These are phyloP conservation scores for Siphamia tubifer DNA, from an alignment of 2,113 vertebrate species.

Conservation along the genomic window DNA sequence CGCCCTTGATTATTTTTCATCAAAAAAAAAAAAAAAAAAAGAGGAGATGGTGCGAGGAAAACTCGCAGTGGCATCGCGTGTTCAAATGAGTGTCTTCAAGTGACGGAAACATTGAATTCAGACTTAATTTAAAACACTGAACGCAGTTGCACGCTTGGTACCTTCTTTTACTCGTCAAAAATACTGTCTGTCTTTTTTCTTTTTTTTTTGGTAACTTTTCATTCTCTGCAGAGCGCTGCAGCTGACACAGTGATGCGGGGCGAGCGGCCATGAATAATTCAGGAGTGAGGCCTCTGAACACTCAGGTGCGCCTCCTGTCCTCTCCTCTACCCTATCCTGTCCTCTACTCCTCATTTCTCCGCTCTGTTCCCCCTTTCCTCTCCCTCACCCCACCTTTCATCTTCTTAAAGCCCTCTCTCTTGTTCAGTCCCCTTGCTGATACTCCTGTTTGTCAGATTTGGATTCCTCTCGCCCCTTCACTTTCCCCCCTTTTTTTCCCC, in stretches of 20 bases:
- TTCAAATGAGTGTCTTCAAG: not conserved
- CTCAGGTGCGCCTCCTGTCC: constrained; percentile 31
- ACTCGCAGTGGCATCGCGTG: not conserved
- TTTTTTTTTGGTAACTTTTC: constrained; percentile 10
- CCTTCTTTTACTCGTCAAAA: not conserved
- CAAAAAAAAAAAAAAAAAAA: no score
- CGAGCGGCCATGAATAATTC: constrained; percentile 59
- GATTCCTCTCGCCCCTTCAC: not conserved
- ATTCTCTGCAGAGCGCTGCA: constrained; percentile 13
- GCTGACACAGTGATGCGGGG: constrained; percentile 14
- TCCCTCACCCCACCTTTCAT: not conserved
- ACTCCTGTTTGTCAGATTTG: constrained; percentile 4
- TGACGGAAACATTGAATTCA: not conserved
- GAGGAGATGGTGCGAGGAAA: no score
- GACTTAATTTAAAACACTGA: not conserved
- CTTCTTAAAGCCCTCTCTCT: not conserved
- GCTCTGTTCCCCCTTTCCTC: not conserved
- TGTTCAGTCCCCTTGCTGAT: not conserved
- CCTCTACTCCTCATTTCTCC: not conserved
- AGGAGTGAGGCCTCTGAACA: constrained; percentile 33
- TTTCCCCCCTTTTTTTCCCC: not conserved
- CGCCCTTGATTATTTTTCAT: no score
- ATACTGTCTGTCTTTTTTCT: not conserved
- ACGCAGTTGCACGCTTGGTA: not conserved
- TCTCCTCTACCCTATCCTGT: not conserved